Base-by-base conservation (phyloP, 1,140 invertebrate species). In the Aricia agestis region DNA sequence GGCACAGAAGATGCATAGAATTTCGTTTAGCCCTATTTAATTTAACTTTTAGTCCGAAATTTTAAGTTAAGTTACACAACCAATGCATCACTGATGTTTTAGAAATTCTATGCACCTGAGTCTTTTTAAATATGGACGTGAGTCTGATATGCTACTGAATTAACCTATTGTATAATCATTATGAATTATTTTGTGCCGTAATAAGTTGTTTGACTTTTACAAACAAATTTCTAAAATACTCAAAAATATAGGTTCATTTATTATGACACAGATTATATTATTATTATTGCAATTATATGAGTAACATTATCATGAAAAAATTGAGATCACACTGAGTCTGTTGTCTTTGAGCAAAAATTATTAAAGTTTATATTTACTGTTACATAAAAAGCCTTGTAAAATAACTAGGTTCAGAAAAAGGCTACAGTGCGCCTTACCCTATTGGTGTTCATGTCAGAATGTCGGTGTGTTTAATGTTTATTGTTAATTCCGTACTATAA, bases 31-130 rank as follows among this genome's bases (percentile, higher is more conserved):
- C 45, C 11, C 13, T 52, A 13, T 9, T 52, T 18, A 19, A 63
- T 63, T 13, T 4, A 25, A 63, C 6, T 17, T 63, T 63, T 63
- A 63, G 19, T 18, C 59, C 25, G 59, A 63, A 18, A 63, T 25
- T 63, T 63, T 59, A n/a, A n/a, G n/a, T n/a, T 19, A 19, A 25
- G 58, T 19, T 18, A 63, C 59, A 63, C 59, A 63, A 63, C 59
- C 59, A 63, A 63, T 63, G 9, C 17, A 63, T 63, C 59, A 63
- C 59, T 18, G 18, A 19, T 63, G 3, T 59, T 25, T 1, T 25
- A 63, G 19, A 63, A 63, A 18, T 63, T 63, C 59, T 63, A 63
- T 25, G 18, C 59, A 63, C 6, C 59, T 63, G 6, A 25, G 25
- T 2, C 25, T 25, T 25, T 10, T 9, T 15, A 15, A 52, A 52